A percentile compares a stretch with the other conserved stretches of the same genome.
Evolutionary conservation across 2,113 vertebrate species (phyloP).

Genomic region (Burhinus bistriatus): DNA sequence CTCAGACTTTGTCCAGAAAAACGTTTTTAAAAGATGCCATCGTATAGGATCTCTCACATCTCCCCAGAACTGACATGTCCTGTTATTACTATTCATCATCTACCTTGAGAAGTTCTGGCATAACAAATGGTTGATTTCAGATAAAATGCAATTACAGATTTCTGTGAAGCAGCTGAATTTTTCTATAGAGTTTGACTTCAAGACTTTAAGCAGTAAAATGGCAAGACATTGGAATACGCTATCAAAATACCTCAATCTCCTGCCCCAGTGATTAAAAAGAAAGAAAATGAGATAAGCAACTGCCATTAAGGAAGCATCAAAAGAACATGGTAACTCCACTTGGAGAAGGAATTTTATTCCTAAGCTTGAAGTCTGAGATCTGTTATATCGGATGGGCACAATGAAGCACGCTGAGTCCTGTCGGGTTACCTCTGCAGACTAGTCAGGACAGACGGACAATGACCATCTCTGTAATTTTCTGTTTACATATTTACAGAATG

Average conservation of each 20-base stretch:
- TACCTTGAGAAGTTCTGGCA: background rate
- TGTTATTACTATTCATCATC: background rate
- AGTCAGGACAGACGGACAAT: constrained; percentile 29
- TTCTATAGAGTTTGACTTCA: background rate
- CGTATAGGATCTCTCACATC: background rate
- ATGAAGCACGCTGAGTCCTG: background rate
- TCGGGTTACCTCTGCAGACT: background rate
- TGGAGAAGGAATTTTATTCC: background rate
- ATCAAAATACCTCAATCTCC: background rate
- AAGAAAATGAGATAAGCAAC: background rate
- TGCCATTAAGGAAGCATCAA: background rate
- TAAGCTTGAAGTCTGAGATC: background rate
- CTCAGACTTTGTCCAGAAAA: background rate
- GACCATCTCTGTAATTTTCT: constrained; percentile 49
- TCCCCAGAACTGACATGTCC: background rate
- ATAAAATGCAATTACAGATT: background rate
- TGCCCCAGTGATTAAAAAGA: background rate
- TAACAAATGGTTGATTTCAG: background rate
- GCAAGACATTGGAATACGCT: background rate
- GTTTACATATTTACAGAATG: background rate
- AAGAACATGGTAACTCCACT: background rate
- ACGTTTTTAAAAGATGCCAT: background rate
- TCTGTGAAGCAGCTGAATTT: background rate
- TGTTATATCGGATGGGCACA: background rate
- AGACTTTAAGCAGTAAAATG: background rate